These are phyloP conservation scores for Scotopteryx bipunctaria DNA, from an alignment of 2,888 invertebrate species.

Conservation along the genomic window DNA sequence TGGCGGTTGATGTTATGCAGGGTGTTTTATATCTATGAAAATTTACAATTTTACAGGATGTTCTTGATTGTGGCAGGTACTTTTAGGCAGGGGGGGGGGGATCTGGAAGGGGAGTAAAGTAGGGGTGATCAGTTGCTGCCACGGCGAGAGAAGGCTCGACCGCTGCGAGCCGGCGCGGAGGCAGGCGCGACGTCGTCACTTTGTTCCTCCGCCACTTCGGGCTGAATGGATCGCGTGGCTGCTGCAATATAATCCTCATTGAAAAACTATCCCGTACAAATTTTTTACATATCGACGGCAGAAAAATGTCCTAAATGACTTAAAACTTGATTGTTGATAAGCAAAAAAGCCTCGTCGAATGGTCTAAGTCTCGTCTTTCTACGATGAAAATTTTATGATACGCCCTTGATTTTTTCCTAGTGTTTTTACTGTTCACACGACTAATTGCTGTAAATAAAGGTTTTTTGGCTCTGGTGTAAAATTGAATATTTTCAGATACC, in stretches of 20 bases:
- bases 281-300: not conserved
- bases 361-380: too few relatives aligned
- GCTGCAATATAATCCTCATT: constrained; percentile 45
- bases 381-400: too few relatives aligned
- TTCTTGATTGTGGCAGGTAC: not conserved
- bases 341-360: too few relatives aligned
- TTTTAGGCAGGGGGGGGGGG: not conserved
- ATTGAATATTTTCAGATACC: too few relatives aligned
- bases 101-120: not conserved
- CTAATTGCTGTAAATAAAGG: too few relatives aligned
- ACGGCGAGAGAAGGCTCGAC: constrained; percentile 63
- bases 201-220: constrained; percentile 61
- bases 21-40: too few relatives aligned
- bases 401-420: too few relatives aligned
- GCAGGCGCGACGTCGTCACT: constrained; percentile 57
- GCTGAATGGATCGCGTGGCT: constrained; percentile 61
- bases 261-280: not conserved
- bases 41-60: not conserved
- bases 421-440: too few relatives aligned
- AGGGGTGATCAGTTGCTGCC: constrained; percentile 54
- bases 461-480: too few relatives aligned
- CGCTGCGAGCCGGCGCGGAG: constrained; percentile 50
- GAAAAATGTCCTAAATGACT: not conserved
- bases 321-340: too few relatives aligned
- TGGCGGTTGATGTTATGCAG: too few relatives aligned